phyloP scores from a whole-genome alignment of 2,888 invertebrate genomes.

The Hypselothyrea guttata region DNA sequence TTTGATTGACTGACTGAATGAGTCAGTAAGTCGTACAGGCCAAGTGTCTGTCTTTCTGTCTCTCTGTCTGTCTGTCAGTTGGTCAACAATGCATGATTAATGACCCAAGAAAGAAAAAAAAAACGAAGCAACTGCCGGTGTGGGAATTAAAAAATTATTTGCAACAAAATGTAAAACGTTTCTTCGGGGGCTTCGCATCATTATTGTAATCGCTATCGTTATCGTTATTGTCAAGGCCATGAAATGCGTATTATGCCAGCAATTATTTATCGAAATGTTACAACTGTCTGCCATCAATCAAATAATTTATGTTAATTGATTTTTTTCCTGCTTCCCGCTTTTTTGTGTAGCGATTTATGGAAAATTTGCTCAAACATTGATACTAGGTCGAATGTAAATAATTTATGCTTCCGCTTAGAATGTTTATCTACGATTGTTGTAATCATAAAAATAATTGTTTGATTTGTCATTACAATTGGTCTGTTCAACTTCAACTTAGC shows the following conservation, averaged over 20 bases:
- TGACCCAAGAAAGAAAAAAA: constrained; percentile 34
- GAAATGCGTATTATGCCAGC: constrained; percentile 56
- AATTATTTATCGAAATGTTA: constrained; percentile 58
- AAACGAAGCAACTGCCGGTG: constrained; percentile 16
- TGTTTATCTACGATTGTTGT: not conserved
- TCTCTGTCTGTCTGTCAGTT: not conserved
- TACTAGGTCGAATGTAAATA: constrained; percentile 3
- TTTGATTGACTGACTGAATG: constrained; percentile 60
- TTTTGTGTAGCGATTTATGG: constrained; percentile 75
- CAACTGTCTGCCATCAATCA: constrained; percentile 73
- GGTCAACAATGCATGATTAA: constrained; percentile 67
- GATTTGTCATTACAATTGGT: not conserved
- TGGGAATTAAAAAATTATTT: constrained; percentile 73
- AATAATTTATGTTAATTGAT: constrained; percentile 75
- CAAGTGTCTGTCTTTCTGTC: not conserved
- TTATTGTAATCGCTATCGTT: constrained; percentile 22
- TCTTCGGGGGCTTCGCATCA: constrained; percentile 10
- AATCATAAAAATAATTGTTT: constrained; percentile 6
- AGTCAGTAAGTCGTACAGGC: constrained; percentile 22
- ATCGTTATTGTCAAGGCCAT: constrained; percentile 33
- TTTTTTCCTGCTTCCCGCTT: constrained; percentile 41
- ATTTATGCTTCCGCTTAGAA: not conserved
- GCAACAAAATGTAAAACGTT: constrained; percentile 44
- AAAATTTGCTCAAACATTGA: constrained; percentile 62
- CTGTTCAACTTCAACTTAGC: too few relatives aligned